A percentile compares a stretch with the other conserved stretches of the same genome.
phyloP scores from a whole-genome alignment of 2,888 invertebrate genomes.

The Drosophila anomalata region DNA sequence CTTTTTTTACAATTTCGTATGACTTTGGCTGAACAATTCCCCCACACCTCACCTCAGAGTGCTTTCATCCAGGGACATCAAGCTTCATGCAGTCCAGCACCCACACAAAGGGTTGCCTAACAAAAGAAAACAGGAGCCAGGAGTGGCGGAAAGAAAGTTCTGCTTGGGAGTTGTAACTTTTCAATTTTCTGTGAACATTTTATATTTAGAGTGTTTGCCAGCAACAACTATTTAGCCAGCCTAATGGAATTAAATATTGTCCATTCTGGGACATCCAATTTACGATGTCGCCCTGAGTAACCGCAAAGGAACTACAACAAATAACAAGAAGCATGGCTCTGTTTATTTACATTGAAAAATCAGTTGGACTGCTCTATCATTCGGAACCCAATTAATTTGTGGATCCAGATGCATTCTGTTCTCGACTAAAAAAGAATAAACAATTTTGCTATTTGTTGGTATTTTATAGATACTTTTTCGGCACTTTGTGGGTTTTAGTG shows the following conservation, averaged over 20 bases:
- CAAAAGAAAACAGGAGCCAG: conserved; percentile 22
- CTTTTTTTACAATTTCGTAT: conserved; percentile 4
- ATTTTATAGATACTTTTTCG: conserved; percentile 29
- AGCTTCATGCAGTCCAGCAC: conserved; percentile 16
- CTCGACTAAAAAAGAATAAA: conserved; percentile 18
- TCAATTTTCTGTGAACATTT: conserved; percentile 32
- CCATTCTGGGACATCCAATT: conserved; percentile 46
- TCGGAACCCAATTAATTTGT: conserved; percentile 29
- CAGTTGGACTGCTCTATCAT: conserved; percentile 24
- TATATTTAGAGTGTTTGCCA: conserved; percentile 46
- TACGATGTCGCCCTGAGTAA: conserved; percentile 30
- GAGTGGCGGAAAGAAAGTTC: conserved; percentile 21
- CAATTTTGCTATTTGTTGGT: conserved; percentile 26
- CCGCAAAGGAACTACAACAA: conserved; percentile 37
- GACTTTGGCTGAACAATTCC: conserved; percentile 55
- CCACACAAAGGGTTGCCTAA: conserved; percentile 24
- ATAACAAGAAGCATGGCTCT: conserved; percentile 30
- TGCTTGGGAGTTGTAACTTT: conserved; percentile 25
- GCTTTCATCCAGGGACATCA: conserved; percentile 25
- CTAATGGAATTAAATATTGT: conserved; percentile 61
- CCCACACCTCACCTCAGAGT: conserved; percentile 34
- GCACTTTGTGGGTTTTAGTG: conserved; percentile 33
- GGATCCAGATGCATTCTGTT: conserved; percentile 19
- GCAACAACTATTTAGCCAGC: conserved; percentile 40
- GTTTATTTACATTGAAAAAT: conserved; percentile 45